phyloP scores from a whole-genome alignment of 2,888 invertebrate species.

The Acholoe squamosa region DNA sequence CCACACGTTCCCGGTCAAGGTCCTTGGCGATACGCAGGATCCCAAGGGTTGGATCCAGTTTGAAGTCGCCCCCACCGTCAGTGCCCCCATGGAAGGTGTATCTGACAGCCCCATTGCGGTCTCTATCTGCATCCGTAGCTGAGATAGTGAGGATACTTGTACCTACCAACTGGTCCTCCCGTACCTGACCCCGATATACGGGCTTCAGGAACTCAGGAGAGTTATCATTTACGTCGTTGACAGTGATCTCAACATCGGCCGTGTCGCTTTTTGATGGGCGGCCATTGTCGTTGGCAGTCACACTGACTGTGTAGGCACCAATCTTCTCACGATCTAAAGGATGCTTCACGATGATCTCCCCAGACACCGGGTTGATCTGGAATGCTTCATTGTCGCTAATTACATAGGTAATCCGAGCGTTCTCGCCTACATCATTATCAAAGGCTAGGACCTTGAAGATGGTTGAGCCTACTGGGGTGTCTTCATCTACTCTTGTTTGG shows the following conservation, averaged over 20 bases:
- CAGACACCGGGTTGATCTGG: slow-evolving; percentile 94
- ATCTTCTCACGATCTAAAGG: slow-evolving; percentile 92
- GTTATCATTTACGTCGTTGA: slow-evolving; percentile 98
- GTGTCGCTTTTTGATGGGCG: slow-evolving; percentile 95
- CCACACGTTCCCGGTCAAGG: slow-evolving; percentile 94
- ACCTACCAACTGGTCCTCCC: slow-evolving; percentile 95
- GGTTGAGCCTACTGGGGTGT: slow-evolving; percentile 94
- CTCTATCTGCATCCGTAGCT: slow-evolving; percentile 94
- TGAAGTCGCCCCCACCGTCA: slow-evolving; percentile 93
- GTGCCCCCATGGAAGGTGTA: slow-evolving; percentile 85
- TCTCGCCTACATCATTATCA: slow-evolving; percentile 96
- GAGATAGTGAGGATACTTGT: slow-evolving; percentile 95
- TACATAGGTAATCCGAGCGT: slow-evolving; percentile 88
- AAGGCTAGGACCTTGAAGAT: slow-evolving; percentile 95
- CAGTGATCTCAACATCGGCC: slow-evolving; percentile 96
- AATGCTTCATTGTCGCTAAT: slow-evolving; percentile 86
- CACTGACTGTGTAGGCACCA: slow-evolving; percentile 91
- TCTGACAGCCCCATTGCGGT: slow-evolving; percentile 93
- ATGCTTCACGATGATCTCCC: slow-evolving; percentile 94
- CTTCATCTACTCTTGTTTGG: slow-evolving; percentile 94
- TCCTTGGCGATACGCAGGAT: slow-evolving; percentile 94
- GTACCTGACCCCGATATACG: slow-evolving; percentile 92
- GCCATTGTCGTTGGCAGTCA: slow-evolving; percentile 96
- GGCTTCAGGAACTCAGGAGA: slow-evolving; percentile 91
- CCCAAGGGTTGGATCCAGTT: slow-evolving; percentile 96